Conservation (phyloP, 2,888 invertebrate genomes). For the Chrysolina haemoptera region DNA sequence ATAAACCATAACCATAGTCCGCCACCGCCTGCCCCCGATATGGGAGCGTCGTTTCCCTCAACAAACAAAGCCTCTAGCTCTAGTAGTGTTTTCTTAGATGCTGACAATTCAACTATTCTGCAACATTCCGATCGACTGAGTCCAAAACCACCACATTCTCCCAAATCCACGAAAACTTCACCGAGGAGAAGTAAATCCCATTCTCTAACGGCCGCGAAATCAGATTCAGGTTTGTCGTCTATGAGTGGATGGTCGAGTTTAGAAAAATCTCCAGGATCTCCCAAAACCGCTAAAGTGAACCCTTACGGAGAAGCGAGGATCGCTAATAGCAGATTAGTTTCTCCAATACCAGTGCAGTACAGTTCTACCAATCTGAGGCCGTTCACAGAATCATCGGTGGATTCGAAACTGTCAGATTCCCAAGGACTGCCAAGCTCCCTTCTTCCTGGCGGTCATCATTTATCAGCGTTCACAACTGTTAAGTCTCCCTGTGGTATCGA, state of each 20-base stretch:
- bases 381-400: slow-evolving; percentile 74
- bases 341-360: slow-evolving; percentile 46
- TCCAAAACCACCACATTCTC: slow-evolving; percentile 77
- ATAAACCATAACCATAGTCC: slow-evolving; percentile 72
- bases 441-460: slow-evolving; percentile 71
- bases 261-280: slow-evolving; percentile 88
- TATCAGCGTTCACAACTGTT: slow-evolving; percentile 73
- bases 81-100: slow-evolving; percentile 69
- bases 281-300: slow-evolving; percentile 72
- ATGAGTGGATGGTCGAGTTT: slow-evolving; percentile 90
- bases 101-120: slow-evolving; percentile 66
- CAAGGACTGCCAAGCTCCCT: slow-evolving; percentile 52
- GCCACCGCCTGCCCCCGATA: slow-evolving; percentile 85
- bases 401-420: slow-evolving; percentile 68
- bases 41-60: slow-evolving; percentile 70
- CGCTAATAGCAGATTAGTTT: slow-evolving; percentile 46
- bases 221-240: slow-evolving; percentile 89
- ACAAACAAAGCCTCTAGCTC: slow-evolving; percentile 56
- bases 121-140: slow-evolving; percentile 73
- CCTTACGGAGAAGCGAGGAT: slow-evolving; percentile 54
- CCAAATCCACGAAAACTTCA: slow-evolving; percentile 81
- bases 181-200: slow-evolving; percentile 78
- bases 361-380: slow-evolving; percentile 63
- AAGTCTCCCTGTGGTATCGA: slow-evolving; percentile 72
- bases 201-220: slow-evolving; percentile 80